These are phyloP conservation scores for Pterophyllum scalare DNA, from an alignment of 2,113 vertebrate species.

Conservation along the genomic window DNA sequence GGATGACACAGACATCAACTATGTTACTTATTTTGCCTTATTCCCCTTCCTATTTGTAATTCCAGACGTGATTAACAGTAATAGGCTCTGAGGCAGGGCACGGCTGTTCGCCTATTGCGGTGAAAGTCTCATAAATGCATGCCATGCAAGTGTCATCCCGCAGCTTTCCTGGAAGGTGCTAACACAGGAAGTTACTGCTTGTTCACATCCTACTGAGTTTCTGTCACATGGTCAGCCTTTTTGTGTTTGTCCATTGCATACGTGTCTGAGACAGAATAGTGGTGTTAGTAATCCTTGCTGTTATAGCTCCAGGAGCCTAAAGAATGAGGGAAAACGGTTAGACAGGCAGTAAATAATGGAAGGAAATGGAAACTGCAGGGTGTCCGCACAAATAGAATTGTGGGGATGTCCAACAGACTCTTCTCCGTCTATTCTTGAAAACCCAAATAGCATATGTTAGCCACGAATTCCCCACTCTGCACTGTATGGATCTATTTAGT, in stretches of 20 bases:
- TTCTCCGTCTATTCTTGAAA: constrained; percentile 10
- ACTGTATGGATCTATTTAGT: background rate
- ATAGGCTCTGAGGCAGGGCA: background rate
- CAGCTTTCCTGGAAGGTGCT: constrained; percentile 47
- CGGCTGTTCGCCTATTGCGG: background rate
- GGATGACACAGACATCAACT: constrained; percentile 17
- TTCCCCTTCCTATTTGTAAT: constrained; percentile 17
- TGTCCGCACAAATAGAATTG: constrained; percentile 32
- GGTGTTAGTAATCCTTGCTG: constrained; percentile 52
- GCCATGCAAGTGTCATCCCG: background rate
- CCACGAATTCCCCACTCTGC: background rate
- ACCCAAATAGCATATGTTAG: constrained; percentile 1
- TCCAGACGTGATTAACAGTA: background rate
- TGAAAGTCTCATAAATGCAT: constrained; percentile 11
- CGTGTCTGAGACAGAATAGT: constrained; percentile 42
- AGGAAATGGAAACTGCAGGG: constrained; percentile 52
- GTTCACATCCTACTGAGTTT: constrained; percentile 52
- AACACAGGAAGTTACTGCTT: constrained; percentile 52
- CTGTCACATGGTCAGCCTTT: constrained; percentile 18
- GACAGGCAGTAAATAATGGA: constrained; percentile 48
- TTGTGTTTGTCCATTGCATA: constrained; percentile 38
- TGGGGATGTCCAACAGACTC: background rate
- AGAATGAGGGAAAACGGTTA: constrained; percentile 18
- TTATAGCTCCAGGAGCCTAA: constrained; percentile 6
- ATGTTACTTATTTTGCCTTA: background rate